Evolutionary conservation across 2,797 vertebrate genomes (phyloP), one percentile per base, ranked within the genome.

Genomic region (Argya squamiceps): DNA sequence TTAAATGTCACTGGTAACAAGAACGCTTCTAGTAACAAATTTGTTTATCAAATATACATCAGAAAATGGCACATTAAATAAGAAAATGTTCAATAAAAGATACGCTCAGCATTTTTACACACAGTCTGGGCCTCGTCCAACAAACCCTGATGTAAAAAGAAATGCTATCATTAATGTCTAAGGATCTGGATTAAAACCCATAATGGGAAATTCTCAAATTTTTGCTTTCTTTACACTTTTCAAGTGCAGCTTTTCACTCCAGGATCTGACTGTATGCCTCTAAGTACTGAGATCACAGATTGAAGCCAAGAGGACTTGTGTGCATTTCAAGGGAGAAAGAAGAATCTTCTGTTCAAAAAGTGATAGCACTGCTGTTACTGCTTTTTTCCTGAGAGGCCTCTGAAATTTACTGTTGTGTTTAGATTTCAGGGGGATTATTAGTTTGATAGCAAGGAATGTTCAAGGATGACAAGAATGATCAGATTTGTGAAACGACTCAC

Each of bases 1-100:
- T 96, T 89, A 95, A 96, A 96, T 94, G 93, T 92, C 94, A 96
- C 64, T 88, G 41, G 84, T 89, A 96, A 94, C 84, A 94, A 90
- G 95, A 95, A 88, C 5, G 5, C 84, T 96, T 91, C 92, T 94
- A 73, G 82, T 95, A 89, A 96, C 78, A 91, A 92, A 92, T 91
- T 91, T 91, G 78, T 92, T 94, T 94, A 91, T 94, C 91, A 94
- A 95, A 92, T 88, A 91, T 68, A 80, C 81, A 92, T 92, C 92
- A 92, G 81, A 95, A 95, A 89, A 91, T 89, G 86, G 71, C 67
- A 96, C 56, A 93, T 91, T 89, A 92, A 97, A 94, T 91, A 94
- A 96, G 49, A 86, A 81, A 86, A 86, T 8, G 53, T 79, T 94
- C 89, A 92, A 96, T 92, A 93, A 96, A 93, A 88, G 15, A 59